Evolutionary conservation across 2,888 invertebrate genomes (phyloP), one percentile per base, ranked within the genome.

Genomic region (Pseudoips prasinana): DNA sequence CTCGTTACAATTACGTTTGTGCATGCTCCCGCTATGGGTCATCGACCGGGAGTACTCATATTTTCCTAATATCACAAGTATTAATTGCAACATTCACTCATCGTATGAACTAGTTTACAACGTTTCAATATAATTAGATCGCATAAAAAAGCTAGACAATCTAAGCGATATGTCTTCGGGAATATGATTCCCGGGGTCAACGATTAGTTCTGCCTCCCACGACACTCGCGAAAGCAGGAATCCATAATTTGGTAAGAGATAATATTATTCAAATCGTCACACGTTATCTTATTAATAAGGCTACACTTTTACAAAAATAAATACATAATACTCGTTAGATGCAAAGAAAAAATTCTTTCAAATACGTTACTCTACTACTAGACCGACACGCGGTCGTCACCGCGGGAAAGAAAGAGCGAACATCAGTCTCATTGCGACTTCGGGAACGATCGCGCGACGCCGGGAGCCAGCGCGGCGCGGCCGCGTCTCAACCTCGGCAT

Each of bases 61-160:
- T 58, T 66, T 67, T 53, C 57, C 85, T 86, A 87, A 80, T 87
- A 87, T 86, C 87, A 87, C 87, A 85, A 80, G 65, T 62, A 70
- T 71, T 66, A 69, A 77, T 80, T 80, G 80, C 74, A 81, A 76
- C 70, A 63, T 72, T 64, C 52, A 66, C 64, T 63, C 55, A 68
- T 66, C 67, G 68, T 73, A 77, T 61, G 35, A 40, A 60, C 56
- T 54, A 57, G 48, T 43, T 57, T 60, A 63, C 52, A 48, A 58
- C 46, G 40, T 52, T 46, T 39, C 40, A 40, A 35, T 54, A 45
- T 33, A 41, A 47, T 58, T 55, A 51, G 53, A 55, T 60, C 58
- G 64, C 64, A 57, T 66, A 67, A 56, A 61, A 76, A 77, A 65
- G 71, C 69, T 73, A 69, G 70, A 74, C 72, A 57, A 64, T 55